A percentile compares a stretch with the other conserved stretches of the same genome.
phyloP scores from a whole-genome alignment of 1,140 invertebrate genomes.

The Diprion similis region DNA sequence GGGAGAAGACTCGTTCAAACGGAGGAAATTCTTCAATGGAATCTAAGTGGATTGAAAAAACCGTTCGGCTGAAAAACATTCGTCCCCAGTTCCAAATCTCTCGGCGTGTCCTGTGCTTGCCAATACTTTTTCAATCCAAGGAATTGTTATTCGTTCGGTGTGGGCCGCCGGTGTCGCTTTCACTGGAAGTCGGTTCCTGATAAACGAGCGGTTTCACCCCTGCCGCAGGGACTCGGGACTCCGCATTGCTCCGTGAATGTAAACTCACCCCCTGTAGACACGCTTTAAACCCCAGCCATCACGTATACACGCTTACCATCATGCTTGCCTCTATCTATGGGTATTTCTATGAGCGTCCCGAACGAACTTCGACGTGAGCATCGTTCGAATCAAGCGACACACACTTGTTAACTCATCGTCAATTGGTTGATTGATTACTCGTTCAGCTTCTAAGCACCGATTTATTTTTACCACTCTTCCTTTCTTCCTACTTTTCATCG shows the following conservation, averaged over 20 bases:
- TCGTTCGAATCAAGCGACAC: slow-evolving; percentile 48
- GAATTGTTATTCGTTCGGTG: slow-evolving; percentile 58
- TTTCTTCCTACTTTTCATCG: neutral
- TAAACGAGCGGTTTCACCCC: slow-evolving; percentile 57
- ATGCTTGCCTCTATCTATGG: slow-evolving; percentile 7
- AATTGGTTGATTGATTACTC: slow-evolving; percentile 25
- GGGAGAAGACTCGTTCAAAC: slow-evolving; percentile 20
- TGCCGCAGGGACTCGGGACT: slow-evolving; percentile 24
- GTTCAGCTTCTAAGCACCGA: slow-evolving; percentile 13
- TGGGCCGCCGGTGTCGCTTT: slow-evolving; percentile 59
- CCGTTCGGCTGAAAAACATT: slow-evolving; percentile 40
- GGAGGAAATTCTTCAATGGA: slow-evolving; percentile 34
- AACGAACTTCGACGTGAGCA: slow-evolving; percentile 32
- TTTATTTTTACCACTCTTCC: neutral
- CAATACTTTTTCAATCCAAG: slow-evolving; percentile 45
- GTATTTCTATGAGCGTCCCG: too few relatives aligned
- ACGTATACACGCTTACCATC: slow-evolving; percentile 3
- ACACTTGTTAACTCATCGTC: slow-evolving; percentile 36
- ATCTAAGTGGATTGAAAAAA: slow-evolving; percentile 56
- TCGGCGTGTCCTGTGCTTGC: slow-evolving; percentile 17
- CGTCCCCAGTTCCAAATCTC: slow-evolving; percentile 29
- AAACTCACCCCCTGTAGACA: slow-evolving; percentile 47
- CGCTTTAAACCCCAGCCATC: slow-evolving; percentile 34
- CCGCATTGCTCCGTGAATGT: slow-evolving; percentile 42
- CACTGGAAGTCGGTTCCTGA: slow-evolving; percentile 59